phyloP scores from a whole-genome alignment of 2,888 invertebrate genomes.

The Deilephila porcellus region DNA sequence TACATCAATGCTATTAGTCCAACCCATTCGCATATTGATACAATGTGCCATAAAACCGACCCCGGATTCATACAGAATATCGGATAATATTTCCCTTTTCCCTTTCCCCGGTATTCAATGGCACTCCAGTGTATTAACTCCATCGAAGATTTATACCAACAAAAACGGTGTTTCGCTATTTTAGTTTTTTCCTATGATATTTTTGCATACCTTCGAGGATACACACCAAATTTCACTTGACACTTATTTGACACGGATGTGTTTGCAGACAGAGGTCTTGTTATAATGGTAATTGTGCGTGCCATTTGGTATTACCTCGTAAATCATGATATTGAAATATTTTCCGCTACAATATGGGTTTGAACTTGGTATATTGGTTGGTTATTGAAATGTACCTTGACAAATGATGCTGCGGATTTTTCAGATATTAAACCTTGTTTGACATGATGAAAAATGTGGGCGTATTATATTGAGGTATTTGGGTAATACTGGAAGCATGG shows the following conservation, averaged over 20 bases:
- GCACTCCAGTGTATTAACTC: conserved; percentile 77
- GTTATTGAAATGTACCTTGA: conserved; percentile 78
- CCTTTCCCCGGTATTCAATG: conserved; percentile 52
- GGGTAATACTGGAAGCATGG: background rate
- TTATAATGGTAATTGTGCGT: conserved; percentile 50
- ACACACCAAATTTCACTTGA: conserved; percentile 34
- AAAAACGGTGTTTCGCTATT: conserved; percentile 61
- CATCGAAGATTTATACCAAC: conserved; percentile 78
- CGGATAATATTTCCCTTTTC: background rate
- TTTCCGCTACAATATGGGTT: conserved; percentile 59
- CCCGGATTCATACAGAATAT: conserved; percentile 10
- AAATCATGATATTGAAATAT: conserved; percentile 83
- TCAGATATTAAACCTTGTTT: conserved; percentile 35
- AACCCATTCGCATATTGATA: conserved; percentile 24
- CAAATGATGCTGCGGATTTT: conserved; percentile 67
- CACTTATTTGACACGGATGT: background rate
- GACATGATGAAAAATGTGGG: background rate
- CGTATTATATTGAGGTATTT: background rate
- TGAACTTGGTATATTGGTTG: conserved; percentile 60
- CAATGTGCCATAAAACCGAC: conserved; percentile 15
- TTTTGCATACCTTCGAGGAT: conserved; percentile 79
- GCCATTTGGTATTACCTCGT: conserved; percentile 69
- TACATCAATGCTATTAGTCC: conserved; percentile 23
- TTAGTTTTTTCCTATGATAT: conserved; percentile 74
- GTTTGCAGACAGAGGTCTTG: conserved; percentile 32